Evolutionary conservation across 2,113 vertebrate species (phyloP).

Genomic region (Lampris incognitus): DNA sequence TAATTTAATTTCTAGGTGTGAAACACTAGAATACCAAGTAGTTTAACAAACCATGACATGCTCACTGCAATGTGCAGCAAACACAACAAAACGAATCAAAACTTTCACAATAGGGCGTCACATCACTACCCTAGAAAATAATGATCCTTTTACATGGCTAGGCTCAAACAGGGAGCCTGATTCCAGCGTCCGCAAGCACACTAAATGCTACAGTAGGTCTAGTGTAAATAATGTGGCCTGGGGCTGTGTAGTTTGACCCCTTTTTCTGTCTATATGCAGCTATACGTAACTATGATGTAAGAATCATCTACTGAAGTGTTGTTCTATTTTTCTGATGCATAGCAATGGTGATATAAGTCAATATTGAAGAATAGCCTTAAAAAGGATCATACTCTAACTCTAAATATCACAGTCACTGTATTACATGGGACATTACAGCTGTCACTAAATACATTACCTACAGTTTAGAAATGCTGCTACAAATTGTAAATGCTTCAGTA

Average conservation of each 20-base stretch:
- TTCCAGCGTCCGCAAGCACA: not conserved
- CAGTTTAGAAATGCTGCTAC: not conserved
- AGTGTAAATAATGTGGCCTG: conserved; percentile 46
- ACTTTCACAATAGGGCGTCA: not conserved
- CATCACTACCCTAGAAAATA: not conserved
- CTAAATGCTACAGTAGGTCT: conserved; percentile 28
- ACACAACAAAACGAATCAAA: not conserved
- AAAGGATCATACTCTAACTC: conserved; percentile 19
- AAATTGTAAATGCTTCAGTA: conserved; percentile 11
- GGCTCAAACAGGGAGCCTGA: not conserved
- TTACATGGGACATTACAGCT: conserved; percentile 16
- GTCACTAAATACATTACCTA: not conserved
- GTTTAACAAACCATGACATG: too few species aligned
- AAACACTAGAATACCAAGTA: too few species aligned
- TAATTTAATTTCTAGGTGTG: too few species aligned
- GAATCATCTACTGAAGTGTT: conserved; percentile 39
- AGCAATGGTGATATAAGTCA: conserved; percentile 10
- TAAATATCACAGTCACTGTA: conserved; percentile 18
- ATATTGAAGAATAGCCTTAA: not conserved
- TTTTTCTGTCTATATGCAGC: conserved; percentile 60
- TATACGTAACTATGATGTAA: conserved; percentile 43
- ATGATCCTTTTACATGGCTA: conserved; percentile 6
- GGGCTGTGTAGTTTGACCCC: conserved; percentile 48
- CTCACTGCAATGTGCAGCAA: too few species aligned
- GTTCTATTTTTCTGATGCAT: conserved; percentile 44